These are phyloP conservation scores for Leptonema lineaticorne DNA, from an alignment of 1,140 invertebrate species.

Conservation along the genomic window DNA sequence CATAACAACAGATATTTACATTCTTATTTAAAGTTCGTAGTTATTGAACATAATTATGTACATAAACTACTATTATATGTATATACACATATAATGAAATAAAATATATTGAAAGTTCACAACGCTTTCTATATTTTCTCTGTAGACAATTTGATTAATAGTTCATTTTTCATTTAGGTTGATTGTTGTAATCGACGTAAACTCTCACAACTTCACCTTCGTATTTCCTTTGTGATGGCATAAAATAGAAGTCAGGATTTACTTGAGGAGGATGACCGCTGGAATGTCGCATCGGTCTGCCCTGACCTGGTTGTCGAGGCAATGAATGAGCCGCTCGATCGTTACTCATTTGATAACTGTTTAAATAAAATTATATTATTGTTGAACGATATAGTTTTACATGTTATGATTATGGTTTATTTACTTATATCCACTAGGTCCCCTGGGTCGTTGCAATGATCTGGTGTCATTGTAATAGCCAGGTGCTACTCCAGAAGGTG, in stretches of 20 bases:
- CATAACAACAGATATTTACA: too few species aligned
- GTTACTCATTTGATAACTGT: slow-evolving; percentile 37
- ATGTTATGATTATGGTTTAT: not conserved
- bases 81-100: not conserved
- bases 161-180: slow-evolving; percentile 47
- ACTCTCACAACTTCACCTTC: slow-evolving; percentile 90
- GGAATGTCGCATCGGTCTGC: slow-evolving; percentile 40
- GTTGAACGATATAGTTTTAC: not conserved
- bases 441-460: slow-evolving; percentile 60
- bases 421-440: slow-evolving; percentile 46
- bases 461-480: slow-evolving; percentile 62
- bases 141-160: not conserved
- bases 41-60: too few species aligned
- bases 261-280: slow-evolving; percentile 44
- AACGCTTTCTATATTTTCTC: not conserved
- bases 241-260: slow-evolving; percentile 87
- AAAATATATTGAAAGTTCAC: not conserved
- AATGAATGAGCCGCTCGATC: slow-evolving; percentile 46
- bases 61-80: too few species aligned
- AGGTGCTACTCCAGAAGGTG: slow-evolving; percentile 49
- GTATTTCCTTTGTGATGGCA: slow-evolving; percentile 91
- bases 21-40: too few species aligned
- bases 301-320: slow-evolving; percentile 44
- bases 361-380: not conserved
- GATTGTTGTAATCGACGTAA: slow-evolving; percentile 79